Evolutionary conservation across 2,797 vertebrate genomes (phyloP).

Genomic region (Adelosebastes latens): DNA sequence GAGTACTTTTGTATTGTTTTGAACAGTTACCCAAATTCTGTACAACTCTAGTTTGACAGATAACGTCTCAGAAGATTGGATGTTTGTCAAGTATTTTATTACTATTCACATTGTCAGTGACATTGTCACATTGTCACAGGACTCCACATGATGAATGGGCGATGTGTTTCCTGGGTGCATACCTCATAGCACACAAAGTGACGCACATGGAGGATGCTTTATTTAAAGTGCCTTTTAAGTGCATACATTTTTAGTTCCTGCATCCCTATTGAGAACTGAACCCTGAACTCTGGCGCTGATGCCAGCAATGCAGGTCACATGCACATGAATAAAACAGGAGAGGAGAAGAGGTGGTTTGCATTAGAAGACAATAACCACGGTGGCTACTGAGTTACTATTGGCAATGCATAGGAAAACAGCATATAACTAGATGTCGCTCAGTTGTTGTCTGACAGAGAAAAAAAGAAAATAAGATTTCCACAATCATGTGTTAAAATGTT

Average conservation of each 20-base stretch:
- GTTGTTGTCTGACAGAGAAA: not conserved
- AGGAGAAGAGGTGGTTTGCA: not conserved
- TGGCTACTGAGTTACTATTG: not conserved
- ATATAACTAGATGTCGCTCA: not conserved
- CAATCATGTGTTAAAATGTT: not conserved
- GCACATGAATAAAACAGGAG: slow-evolving; percentile 4
- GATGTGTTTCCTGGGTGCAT: not conserved
- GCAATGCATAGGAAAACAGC: not conserved
- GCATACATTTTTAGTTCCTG: not conserved
- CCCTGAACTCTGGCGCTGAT: not conserved
- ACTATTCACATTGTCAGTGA: not conserved
- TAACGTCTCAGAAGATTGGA: no score
- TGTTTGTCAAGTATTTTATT: no score
- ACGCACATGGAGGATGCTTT: not conserved
- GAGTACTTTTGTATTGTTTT: not conserved
- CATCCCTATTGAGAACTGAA: not conserved
- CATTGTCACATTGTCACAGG: not conserved
- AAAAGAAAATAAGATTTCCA: not conserved
- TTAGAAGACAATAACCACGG: not conserved
- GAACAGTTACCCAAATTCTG: not conserved
- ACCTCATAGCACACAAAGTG: not conserved
- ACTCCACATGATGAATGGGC: not conserved
- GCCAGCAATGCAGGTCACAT: not conserved
- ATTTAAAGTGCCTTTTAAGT: not conserved
- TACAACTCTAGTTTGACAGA: not conserved